Base-by-base conservation (phyloP, 2,888 invertebrate species). In the Pilophorus perplexus region DNA sequence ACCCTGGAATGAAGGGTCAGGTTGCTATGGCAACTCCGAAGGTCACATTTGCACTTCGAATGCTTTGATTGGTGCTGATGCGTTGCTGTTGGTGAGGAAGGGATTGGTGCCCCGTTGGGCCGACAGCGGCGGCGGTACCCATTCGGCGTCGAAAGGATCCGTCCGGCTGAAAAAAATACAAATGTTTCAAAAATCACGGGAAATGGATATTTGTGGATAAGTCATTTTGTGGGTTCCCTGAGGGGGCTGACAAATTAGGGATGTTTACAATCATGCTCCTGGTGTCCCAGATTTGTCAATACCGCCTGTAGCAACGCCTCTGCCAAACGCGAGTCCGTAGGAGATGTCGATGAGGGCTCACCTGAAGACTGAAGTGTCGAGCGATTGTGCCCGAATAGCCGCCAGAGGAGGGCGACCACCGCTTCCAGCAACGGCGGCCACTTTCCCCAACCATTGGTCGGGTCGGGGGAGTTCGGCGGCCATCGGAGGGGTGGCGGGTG, bases 131-230 rank as follows among this genome's bases (percentile, higher is more conserved):
- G 71, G 71, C 12, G 71, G 72, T 42, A 74, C 74, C 90, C 90
- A 91, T 73, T 90, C 90, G 12, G 90, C 89, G 75, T 91, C 89
- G 75, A 91, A 91, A 0, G 91, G 90, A 78, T 91, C 88, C 16
- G 80, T 74, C 68, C 71, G 55, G n/a, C n/a, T n/a, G n/a, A n/a
- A n/a, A n/a, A n/a, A n/a, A n/a, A n/a, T n/a, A n/a, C n/a, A n/a
- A n/a, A n/a, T n/a, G n/a, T n/a, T n/a, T n/a, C n/a, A n/a, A n/a
- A n/a, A n/a, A n/a, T 67, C 33, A n/a, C n/a, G n/a, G n/a, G n/a
- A n/a, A n/a, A n/a, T n/a, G n/a, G n/a, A n/a, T n/a, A n/a, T n/a
- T n/a, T n/a, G n/a, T n/a, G n/a, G n/a, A n/a, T n/a, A n/a, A n/a
- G n/a, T n/a, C n/a, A n/a, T n/a, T n/a, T n/a, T n/a, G n/a, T n/a